Base-by-base conservation (phyloP, 2,797 vertebrate species). In the Bufotes viridis region DNA sequence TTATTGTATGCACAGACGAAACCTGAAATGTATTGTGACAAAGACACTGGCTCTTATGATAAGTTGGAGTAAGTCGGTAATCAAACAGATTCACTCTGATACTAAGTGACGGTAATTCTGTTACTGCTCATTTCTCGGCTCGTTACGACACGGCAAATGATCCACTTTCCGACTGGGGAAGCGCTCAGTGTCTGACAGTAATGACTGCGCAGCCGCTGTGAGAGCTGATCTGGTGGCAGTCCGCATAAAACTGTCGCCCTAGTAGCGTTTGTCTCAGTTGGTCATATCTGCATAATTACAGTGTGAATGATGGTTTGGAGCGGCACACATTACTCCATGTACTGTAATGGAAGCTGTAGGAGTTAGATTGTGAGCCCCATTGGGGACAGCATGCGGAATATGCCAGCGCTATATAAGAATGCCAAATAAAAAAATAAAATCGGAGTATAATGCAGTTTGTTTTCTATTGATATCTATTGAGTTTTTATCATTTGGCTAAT, bases 21-120 rank as follows among this genome's bases (percentile, higher is more conserved):
- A 55, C 20, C 60, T 85, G 53, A 80, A 42, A 88, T 88, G 60
- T 81, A 80, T 84, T 72, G 82, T 84, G 87, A 88, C 76, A 85
- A 85, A 80, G 81, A 85, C 72, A 78, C 61, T 65, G 67, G 60
- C 65, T 78, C 74, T 87, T 78, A 20, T 78, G 81, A 87, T 78
- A 60, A 79, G 65, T 65, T 85, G 82, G 65, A 81, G 78, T 63
- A 85, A 79, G 53, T 84, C 74, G 3, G 51, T 72, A 78, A 84
- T 84, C 87, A 84, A 61, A 69, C 82, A 63, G 75, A 79, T 80
- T 84, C 57, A 70, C 70, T 84, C 58, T 84, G 24, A 72, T 78
- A 79, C n/a, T 51, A 84, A 78, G 87, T 84, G 76, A 61, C 63
- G 79, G 18, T 51, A 58, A 57, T 58, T 75, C 60, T 81, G 78